Percentiles rank a stretch among this genome's conserved stretches.
These are phyloP conservation scores for Lordiphosa collinella DNA, from an alignment of 1,140 invertebrate genomes.

Conservation along the genomic window DNA sequence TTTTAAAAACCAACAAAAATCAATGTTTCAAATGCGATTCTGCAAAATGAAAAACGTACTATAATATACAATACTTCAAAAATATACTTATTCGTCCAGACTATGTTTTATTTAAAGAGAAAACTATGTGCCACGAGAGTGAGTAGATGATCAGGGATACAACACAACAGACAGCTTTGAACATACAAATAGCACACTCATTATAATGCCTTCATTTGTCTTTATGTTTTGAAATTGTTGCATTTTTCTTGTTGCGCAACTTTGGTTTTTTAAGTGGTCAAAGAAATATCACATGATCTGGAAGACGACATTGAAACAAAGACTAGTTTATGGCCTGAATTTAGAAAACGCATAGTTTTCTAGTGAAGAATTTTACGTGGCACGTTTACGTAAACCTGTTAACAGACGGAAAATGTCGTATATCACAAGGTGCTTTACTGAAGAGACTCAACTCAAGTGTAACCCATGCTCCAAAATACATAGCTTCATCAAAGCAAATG, in stretches of 20 bases:
- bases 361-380: too few species aligned
- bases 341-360: too few species aligned
- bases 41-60: conserved; percentile 1
- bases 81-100: conserved; percentile 36
- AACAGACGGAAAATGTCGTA: too few species aligned
- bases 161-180: not conserved
- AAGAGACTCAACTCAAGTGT: conserved; percentile 6
- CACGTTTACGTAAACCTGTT: too few species aligned
- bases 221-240: too few species aligned
- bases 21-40: conserved; percentile 38
- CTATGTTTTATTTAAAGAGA: conserved; percentile 35
- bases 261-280: too few species aligned
- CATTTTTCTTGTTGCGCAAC: too few species aligned
- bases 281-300: too few species aligned
- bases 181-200: too few species aligned
- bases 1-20: conserved; percentile 41
- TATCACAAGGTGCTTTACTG: not conserved
- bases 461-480: conserved; percentile 1
- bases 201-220: too few species aligned
- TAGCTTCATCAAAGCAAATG: not conserved
- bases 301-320: too few species aligned
- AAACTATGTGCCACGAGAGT: conserved; percentile 43
- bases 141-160: conserved; percentile 41
- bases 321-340: too few species aligned
- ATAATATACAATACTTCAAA: conserved; percentile 41